A percentile compares a stretch with the other conserved stretches of the same genome.
These are phyloP conservation scores for Chrysolina americana DNA, from an alignment of 2,888 invertebrate species.

Conservation along the genomic window DNA sequence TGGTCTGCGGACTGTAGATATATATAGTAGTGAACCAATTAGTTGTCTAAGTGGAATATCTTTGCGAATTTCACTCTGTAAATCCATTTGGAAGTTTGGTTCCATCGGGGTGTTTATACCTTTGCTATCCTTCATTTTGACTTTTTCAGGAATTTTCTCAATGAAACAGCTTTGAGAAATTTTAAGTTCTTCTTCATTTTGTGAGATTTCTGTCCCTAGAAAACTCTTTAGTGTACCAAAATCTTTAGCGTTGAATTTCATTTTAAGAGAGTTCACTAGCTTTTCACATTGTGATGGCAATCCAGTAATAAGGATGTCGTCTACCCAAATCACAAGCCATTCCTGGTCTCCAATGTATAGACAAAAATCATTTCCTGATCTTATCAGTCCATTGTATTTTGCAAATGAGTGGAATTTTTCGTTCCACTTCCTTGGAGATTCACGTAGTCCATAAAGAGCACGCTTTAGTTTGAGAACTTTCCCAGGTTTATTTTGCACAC, in stretches of 20 bases:
- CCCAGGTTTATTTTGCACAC: conserved; percentile 22
- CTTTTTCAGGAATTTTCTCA: background rate
- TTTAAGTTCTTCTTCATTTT: background rate
- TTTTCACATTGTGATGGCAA: background rate
- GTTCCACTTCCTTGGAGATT: conserved; percentile 42
- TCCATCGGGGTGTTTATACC: background rate
- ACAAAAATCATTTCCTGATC: conserved; percentile 39
- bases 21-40: too few relatives aligned
- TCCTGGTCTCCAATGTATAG: conserved; percentile 30
- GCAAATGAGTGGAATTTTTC: conserved; percentile 41
- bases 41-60: background rate
- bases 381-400: conserved; percentile 35
- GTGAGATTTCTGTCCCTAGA: background rate
- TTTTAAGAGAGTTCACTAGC: conserved; percentile 25
- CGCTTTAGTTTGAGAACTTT: conserved; percentile 47
- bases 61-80: background rate
- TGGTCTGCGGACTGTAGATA: background rate
- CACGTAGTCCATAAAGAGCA: conserved; percentile 47
- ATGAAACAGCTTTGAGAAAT: background rate
- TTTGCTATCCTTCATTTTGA: background rate
- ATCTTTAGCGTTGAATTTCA: too few relatives aligned
- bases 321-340: conserved; percentile 11
- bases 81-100: background rate
- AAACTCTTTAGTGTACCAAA: conserved; percentile 3
- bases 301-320: conserved; percentile 17